Evolutionary conservation across 92 coral and sea anemone genomes (phyloP).

Genomic region (Epizoanthus scotinus): DNA sequence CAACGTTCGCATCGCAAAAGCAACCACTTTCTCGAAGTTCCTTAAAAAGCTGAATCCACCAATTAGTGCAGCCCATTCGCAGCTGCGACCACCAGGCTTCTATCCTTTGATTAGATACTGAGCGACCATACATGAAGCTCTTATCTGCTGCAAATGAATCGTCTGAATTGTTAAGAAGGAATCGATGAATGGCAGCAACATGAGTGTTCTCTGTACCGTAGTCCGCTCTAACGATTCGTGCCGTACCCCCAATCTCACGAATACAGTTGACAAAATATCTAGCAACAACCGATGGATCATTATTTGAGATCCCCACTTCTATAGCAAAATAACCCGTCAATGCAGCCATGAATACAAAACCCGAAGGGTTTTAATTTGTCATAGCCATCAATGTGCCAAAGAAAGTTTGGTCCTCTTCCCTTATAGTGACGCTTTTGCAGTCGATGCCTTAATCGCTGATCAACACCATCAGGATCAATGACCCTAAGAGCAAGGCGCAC

Average conservation of each 20-base stretch:
- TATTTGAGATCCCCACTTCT: constrained; percentile 62
- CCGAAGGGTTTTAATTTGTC: constrained; percentile 56
- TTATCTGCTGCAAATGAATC: no score
- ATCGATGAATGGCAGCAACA: constrained; percentile 45
- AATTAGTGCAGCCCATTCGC: constrained; percentile 35
- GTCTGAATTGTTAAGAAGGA: no score
- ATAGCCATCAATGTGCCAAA: constrained; percentile 58
- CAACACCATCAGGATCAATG: constrained; percentile 59
- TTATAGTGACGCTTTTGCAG: constrained; percentile 59
- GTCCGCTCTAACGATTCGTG: constrained; percentile 60
- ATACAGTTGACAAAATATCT: constrained; percentile 55
- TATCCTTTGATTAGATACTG: not conserved
- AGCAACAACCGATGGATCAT: constrained; percentile 57
- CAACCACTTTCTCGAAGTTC: constrained; percentile 49
- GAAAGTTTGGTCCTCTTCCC: constrained; percentile 59
- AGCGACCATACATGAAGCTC: no score
- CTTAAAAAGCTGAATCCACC: constrained; percentile 49
- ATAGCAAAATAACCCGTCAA: no score
- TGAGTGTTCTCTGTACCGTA: constrained; percentile 56
- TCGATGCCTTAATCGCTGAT: constrained; percentile 56
- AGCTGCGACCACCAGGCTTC: constrained; percentile 40
- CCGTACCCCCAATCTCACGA: constrained; percentile 54
- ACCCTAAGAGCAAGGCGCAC: constrained; percentile 56
- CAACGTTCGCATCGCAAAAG: constrained; percentile 45
- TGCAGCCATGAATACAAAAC: constrained; percentile 45